Evolutionary conservation across 2,113 vertebrate species (phyloP).

Genomic region (Rhinopithecus roxellana): DNA sequence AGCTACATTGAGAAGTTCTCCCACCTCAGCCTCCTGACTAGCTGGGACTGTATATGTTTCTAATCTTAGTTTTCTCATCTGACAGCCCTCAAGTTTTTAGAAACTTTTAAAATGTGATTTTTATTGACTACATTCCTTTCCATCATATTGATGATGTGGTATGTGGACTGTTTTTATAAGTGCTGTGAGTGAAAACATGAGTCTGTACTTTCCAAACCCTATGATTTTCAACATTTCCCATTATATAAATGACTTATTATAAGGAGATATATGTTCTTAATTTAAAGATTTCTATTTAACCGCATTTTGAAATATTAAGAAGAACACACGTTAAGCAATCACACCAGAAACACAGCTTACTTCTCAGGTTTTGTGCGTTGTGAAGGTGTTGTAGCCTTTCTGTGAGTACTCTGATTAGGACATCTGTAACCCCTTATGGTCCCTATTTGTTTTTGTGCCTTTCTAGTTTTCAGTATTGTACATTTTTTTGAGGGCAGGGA

Average conservation of each 20-base stretch:
- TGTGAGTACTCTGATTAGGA: not conserved
- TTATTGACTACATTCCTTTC: constrained; percentile 11
- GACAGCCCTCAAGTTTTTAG: not conserved
- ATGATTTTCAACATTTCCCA: not conserved
- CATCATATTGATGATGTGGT: constrained; percentile 20
- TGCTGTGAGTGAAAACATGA: not conserved
- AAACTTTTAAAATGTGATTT: constrained; percentile 7
- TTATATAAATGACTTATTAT: not conserved
- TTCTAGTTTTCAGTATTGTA: not conserved
- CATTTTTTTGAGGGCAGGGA: not conserved
- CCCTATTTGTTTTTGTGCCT: not conserved
- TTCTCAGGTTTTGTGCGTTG: not conserved
- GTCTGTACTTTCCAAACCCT: not conserved
- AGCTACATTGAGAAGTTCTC: not conserved
- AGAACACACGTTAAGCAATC: not conserved
- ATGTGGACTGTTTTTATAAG: constrained; percentile 16
- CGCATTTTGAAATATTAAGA: not conserved
- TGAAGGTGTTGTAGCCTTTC: not conserved
- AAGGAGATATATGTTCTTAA: not conserved
- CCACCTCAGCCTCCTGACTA: not conserved
- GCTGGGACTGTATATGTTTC: not conserved
- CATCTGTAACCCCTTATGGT: not conserved
- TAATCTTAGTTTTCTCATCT: not conserved
- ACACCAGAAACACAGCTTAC: not conserved
- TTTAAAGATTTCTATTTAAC: constrained; percentile 14